Conservation (phyloP, 2,888 invertebrate genomes). For the Byasa hedistus region DNA sequence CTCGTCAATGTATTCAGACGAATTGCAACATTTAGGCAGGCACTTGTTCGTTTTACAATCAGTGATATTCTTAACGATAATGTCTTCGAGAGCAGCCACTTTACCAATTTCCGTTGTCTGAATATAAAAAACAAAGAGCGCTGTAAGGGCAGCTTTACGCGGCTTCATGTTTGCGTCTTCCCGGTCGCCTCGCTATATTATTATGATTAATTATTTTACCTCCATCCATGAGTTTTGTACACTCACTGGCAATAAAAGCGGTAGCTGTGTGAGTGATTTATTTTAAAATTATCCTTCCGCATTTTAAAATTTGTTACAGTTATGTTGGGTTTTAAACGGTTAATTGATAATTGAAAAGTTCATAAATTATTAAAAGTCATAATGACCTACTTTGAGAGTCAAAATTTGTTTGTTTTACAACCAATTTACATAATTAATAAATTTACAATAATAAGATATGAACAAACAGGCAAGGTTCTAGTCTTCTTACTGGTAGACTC, state of each 20-base stretch:
- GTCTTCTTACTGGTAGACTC: too few relatives aligned
- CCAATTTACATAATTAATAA: too few relatives aligned
- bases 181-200: constrained; percentile 6
- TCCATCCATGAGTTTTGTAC: constrained; percentile 7
- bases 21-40: constrained; percentile 25
- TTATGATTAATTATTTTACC: constrained; percentile 8
- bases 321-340: not conserved
- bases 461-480: too few relatives aligned
- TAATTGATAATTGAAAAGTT: not conserved
- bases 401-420: too few relatives aligned
- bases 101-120: not conserved
- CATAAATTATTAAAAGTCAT: not conserved
- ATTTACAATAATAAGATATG: too few relatives aligned
- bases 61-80: constrained; percentile 3
- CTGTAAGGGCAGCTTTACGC: not conserved
- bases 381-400: not conserved
- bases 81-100: not conserved
- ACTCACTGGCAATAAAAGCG: constrained; percentile 3
- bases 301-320: not conserved
- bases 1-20: constrained; percentile 2
- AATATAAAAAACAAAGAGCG: constrained; percentile 3
- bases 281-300: not conserved
- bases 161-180: constrained; percentile 19
- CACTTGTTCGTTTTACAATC: constrained; percentile 12
- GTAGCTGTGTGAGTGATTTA: not conserved